Conservation (phyloP, 2,797 vertebrate species). For the Syngnathus acus region DNA sequence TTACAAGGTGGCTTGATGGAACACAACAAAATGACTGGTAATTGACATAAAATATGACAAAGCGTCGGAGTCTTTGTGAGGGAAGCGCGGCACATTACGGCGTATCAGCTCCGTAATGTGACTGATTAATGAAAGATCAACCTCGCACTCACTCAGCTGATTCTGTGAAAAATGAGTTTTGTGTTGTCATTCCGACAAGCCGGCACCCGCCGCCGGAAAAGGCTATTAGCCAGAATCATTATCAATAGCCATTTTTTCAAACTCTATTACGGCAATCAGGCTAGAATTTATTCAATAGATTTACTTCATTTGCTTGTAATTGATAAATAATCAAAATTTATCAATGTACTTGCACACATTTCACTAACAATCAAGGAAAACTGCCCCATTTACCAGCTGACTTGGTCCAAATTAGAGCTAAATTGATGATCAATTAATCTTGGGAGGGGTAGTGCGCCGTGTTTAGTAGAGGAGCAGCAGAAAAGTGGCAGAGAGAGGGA, state of each 20-base stretch:
- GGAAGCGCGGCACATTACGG: constrained; percentile 93
- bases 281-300: constrained; percentile 97
- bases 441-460: constrained; percentile 93
- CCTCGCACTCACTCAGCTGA: constrained; percentile 83
- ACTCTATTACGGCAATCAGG: constrained; percentile 99
- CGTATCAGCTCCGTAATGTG: constrained; percentile 92
- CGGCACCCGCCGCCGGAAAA: constrained; percentile 92
- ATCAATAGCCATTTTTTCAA: constrained; percentile 99
- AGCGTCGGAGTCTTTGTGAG: constrained; percentile 96
- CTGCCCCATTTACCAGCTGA: constrained; percentile 99
- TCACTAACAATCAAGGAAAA: constrained; percentile 99
- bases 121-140: constrained; percentile 96
- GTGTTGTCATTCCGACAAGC: constrained; percentile 97
- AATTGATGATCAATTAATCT: constrained; percentile 99
- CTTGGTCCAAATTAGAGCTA: constrained; percentile 98
- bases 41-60: constrained; percentile 99
- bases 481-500: constrained; percentile 83
- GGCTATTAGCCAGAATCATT: constrained; percentile 98
- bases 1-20: constrained; percentile 96
- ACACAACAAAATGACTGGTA: constrained; percentile 96
- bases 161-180: constrained; percentile 99
- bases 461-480: constrained; percentile 93
- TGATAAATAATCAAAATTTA: constrained; percentile 99
- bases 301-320: constrained; percentile 97
- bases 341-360: constrained; percentile 98